Evolutionary conservation across 2,797 vertebrate species (phyloP).

Genomic region (Odontamblyopus lacepedii): DNA sequence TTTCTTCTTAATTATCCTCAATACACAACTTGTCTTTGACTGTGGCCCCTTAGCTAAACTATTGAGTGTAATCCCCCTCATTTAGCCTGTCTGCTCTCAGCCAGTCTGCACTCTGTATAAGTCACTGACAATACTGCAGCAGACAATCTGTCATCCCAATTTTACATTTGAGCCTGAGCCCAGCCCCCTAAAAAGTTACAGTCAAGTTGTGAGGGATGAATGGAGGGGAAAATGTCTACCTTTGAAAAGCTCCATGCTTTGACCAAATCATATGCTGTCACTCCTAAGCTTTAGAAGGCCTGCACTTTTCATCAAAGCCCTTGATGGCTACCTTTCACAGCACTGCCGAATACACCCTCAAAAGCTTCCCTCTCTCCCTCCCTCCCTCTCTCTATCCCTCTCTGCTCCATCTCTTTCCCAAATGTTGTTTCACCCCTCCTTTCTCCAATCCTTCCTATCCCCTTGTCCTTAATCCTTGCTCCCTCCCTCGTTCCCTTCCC

Average conservation of each 20-base stretch:
- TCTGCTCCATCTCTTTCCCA: slow-evolving; percentile 64
- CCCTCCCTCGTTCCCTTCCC: slow-evolving; percentile 38
- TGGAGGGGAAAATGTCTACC: slow-evolving; percentile 72
- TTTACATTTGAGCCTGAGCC: slow-evolving; percentile 61
- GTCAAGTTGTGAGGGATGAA: slow-evolving; percentile 66
- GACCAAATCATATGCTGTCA: slow-evolving; percentile 82
- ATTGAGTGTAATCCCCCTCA: slow-evolving; percentile 55
- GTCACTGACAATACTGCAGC: slow-evolving; percentile 65
- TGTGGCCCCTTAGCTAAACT: slow-evolving; percentile 44
- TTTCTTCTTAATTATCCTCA: slow-evolving; percentile 25
- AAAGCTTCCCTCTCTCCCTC: slow-evolving; percentile 64
- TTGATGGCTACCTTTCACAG: slow-evolving; percentile 80
- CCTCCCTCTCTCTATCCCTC: slow-evolving; percentile 42
- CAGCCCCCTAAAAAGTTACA: slow-evolving; percentile 66
- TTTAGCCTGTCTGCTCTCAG: slow-evolving; percentile 58
- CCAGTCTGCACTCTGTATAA: slow-evolving; percentile 49
- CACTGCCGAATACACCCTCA: slow-evolving; percentile 73
- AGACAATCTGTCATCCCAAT: slow-evolving; percentile 72
- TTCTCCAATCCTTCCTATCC: slow-evolving; percentile 67
- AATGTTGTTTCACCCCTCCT: slow-evolving; percentile 71
- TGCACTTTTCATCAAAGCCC: slow-evolving; percentile 80
- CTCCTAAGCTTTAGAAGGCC: slow-evolving; percentile 76
- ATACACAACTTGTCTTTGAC: slow-evolving; percentile 28
- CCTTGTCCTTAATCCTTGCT: slow-evolving; percentile 70
- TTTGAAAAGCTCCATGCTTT: slow-evolving; percentile 78